Base-by-base conservation (phyloP, 2,888 invertebrate genomes). In the Microplitis deprimator region DNA sequence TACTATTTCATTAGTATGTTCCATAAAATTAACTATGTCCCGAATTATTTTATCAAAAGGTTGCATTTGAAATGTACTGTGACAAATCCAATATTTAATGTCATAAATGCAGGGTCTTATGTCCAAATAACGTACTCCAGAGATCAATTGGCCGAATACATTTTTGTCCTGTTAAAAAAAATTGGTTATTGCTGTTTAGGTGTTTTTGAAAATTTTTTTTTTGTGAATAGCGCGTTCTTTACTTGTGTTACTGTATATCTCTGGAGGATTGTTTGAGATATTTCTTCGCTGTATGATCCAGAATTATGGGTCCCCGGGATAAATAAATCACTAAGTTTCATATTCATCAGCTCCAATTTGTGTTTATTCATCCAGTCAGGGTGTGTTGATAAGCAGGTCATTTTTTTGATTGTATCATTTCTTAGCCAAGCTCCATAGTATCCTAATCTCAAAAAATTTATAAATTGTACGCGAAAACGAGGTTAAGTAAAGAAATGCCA, bases 51-150 rank as follows among this genome's bases (percentile, higher is more conserved):
- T 88, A 62, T 87, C 84, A 38, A 92, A 83, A 1, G 91, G 91
- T 6, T 90, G 88, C 69, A 91, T 89, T 50, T 88, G 85, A 0
- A 91, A 88, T 16, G 91, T 87, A 20, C 92, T 92, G 82, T 92
- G 92, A 84, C 92, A 92, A 1, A 91, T 88, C 88, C 90, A 92
- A 81, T 91, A 91, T 38, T 65, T 6, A 85, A 83, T 82, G n/a
- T 88, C 87, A 84, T 91, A 91, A 83, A 91, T 91, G 6, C 91
- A 92, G 17, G 92, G 90, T 29, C 93, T 89, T 41, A 93, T 89
- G 84, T 93, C 93, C 79, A 93, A 87, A 84, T 92, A 92, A 64
- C 93, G 89, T 4, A 91, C 91, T 5, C 93, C 93, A 79, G 91
- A 91, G 81, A 92, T 88, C 69, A 93, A 84, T 82, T 93, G 93